Conservation (phyloP, 2,113 vertebrate species). For the Scartelaos histophorus region DNA sequence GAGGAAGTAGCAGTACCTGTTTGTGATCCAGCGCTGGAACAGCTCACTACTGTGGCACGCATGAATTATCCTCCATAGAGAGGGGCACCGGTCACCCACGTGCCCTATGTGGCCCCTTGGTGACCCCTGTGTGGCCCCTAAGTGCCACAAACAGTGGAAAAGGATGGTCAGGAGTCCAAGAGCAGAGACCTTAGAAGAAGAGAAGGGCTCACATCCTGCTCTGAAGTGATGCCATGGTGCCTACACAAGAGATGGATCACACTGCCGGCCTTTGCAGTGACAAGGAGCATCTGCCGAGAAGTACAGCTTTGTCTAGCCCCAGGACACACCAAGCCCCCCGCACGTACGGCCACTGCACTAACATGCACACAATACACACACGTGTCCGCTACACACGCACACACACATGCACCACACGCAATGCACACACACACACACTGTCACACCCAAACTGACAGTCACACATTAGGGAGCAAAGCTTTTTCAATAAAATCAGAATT, state of each 20-base stretch:
- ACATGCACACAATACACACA: constrained; percentile 21
- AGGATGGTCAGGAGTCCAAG: constrained; percentile 57
- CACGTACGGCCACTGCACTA: constrained; percentile 26
- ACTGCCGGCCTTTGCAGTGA: constrained; percentile 71
- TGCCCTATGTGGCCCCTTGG: not conserved
- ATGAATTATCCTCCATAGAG: constrained; percentile 76
- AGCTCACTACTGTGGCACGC: constrained; percentile 53
- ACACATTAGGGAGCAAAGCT: constrained; percentile 21
- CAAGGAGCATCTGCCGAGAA: constrained; percentile 66
- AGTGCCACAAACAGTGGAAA: constrained; percentile 59
- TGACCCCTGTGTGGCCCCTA: constrained; percentile 25
- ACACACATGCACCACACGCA: constrained; percentile 5
- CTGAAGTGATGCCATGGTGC: constrained; percentile 77
- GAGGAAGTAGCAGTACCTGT: constrained; percentile 71
- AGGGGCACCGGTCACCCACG: constrained; percentile 59
- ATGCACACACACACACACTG: constrained; percentile 13
- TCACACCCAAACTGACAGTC: not conserved
- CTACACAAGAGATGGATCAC: constrained; percentile 81
- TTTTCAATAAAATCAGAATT: constrained; percentile 20
- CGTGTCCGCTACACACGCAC: constrained; percentile 22
- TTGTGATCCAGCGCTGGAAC: constrained; percentile 41
- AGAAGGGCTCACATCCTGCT: constrained; percentile 71
- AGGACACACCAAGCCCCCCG: constrained; percentile 44
- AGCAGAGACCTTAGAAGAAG: constrained; percentile 49
- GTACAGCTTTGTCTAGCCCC: constrained; percentile 65